Evolutionary conservation across 2,113 vertebrate genomes (phyloP).

Genomic region (Probosciger aterrimus): DNA sequence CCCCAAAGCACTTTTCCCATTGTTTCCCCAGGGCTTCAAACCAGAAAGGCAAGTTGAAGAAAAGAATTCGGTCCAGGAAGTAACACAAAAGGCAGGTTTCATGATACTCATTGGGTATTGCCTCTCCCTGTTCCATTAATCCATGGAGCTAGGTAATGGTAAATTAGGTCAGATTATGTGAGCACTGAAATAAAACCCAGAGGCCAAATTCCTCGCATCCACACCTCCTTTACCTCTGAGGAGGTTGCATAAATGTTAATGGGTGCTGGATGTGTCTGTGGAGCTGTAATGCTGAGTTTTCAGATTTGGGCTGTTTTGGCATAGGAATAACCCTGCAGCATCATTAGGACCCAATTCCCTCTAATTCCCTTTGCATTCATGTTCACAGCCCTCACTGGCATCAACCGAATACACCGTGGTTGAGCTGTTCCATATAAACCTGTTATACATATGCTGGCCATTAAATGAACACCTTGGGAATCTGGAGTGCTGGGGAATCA

Average conservation of each 20-base stretch:
- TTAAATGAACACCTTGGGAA: not conserved
- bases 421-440: rapidly evolving
- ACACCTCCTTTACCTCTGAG: not conserved
- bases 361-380: rapidly evolving
- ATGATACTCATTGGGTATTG: not conserved
- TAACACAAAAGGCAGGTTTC: not conserved
- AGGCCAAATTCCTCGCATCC: not conserved
- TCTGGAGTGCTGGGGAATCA: not conserved
- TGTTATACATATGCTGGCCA: rapidly evolving
- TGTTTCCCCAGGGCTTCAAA: constrained; percentile 35
- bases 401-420: rapidly evolving
- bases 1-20: not conserved
- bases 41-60: constrained; percentile 14
- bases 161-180: not conserved
- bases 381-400: not conserved
- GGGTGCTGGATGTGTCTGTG: not conserved
- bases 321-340: not conserved
- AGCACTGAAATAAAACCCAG: not conserved
- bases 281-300: not conserved
- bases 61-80: not conserved
- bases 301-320: not conserved
- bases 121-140: constrained; percentile 1
- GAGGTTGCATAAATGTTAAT: not conserved
- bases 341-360: rapidly evolving
- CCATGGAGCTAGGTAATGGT: not conserved